Evolutionary conservation across 2,113 vertebrate genomes (phyloP), one percentile per base, ranked within the genome.

Genomic region (Donacobius atricapilla): DNA sequence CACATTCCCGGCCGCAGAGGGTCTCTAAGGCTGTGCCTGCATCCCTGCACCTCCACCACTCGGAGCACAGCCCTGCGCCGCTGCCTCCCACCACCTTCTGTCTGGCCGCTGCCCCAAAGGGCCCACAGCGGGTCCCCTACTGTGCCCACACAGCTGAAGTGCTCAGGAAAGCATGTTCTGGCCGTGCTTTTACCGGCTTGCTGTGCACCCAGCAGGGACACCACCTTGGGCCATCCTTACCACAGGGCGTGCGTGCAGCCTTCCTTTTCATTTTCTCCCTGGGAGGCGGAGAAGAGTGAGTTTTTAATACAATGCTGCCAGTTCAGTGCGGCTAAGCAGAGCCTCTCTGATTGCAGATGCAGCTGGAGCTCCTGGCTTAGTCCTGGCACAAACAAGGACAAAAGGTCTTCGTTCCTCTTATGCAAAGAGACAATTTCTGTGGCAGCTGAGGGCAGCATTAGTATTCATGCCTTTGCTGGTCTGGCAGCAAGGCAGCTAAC

Each of bases 401-500:
- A 94, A 97, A 92, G 85, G 83, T 92, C 88, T 86, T 85, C 40
- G 0, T 16, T 54, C 64, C 76, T 83, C 31, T 89, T 83, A 83
- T n/a, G 94, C 72, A 77, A 91, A 93, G 86, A 90, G 79, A 90
- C 94, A 86, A 90, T 86, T 88, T 83, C 86, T 89, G 4, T 48
- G 68, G 89, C 94, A 95, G 83, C 86, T 95, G 76, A 94, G 83
- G 89, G 91, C 77, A 91, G 78, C 78, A 78, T 95, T 95, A 89
- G 87, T 78, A 89, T 94, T 96, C 87, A 72, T 72, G 78, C 77
- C 89, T 87, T 95, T 87, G 94, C 93, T 58, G 56, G 33, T 70
- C 89, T 91, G 84, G 81, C 93, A 93, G 84, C 73, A 83, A 73
- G 54, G 58, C 10, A 0, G 63, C 91, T 63, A 88, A 91, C 66